Evolutionary conservation across 2,888 invertebrate genomes (phyloP).

Genomic region (Augochlorella aurata): DNA sequence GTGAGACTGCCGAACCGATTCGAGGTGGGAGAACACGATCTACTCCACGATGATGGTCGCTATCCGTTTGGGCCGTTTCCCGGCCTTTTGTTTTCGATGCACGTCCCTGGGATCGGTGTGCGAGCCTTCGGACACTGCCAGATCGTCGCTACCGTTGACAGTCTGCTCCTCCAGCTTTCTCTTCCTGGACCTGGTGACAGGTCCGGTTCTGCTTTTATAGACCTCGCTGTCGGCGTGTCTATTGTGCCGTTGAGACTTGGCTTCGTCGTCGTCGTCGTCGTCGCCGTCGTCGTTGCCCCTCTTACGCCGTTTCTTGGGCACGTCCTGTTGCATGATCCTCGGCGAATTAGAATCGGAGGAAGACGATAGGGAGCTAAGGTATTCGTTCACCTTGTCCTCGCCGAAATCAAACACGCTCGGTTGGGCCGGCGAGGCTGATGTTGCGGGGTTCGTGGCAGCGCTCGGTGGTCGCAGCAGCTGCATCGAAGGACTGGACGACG

Average conservation of each 20-base stretch:
- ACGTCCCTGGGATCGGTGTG: conserved; percentile 64
- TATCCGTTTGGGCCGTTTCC: conserved; percentile 74
- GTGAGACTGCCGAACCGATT: conserved; percentile 41
- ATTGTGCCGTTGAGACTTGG: conserved; percentile 18
- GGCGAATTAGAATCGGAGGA: conserved; percentile 78
- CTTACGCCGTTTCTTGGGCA: conserved; percentile 65
- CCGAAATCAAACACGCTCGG: conserved; percentile 82
- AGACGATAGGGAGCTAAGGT: conserved; percentile 83
- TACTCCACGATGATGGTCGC: conserved; percentile 73
- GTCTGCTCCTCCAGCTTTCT: conserved; percentile 74
- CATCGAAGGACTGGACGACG: conserved; percentile 72
- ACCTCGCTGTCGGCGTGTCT: conserved; percentile 10
- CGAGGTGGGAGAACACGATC: conserved; percentile 27
- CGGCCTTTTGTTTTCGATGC: conserved; percentile 74
- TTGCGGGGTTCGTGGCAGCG: conserved; percentile 56
- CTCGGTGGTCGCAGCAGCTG: conserved; percentile 71
- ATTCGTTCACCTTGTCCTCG: conserved; percentile 83
- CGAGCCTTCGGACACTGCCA: conserved; percentile 61
- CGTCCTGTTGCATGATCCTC: conserved; percentile 51
- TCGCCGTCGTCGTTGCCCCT: conserved; percentile 49
- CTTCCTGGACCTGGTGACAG: conserved; percentile 78
- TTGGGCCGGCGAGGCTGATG: conserved; percentile 75
- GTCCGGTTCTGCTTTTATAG: conserved; percentile 65
- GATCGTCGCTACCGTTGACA: conserved; percentile 57
- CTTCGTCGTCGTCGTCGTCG: conserved; percentile 12